Conservation (phyloP, 1,140 invertebrate genomes). For the Caenorhabditis briggsae region DNA sequence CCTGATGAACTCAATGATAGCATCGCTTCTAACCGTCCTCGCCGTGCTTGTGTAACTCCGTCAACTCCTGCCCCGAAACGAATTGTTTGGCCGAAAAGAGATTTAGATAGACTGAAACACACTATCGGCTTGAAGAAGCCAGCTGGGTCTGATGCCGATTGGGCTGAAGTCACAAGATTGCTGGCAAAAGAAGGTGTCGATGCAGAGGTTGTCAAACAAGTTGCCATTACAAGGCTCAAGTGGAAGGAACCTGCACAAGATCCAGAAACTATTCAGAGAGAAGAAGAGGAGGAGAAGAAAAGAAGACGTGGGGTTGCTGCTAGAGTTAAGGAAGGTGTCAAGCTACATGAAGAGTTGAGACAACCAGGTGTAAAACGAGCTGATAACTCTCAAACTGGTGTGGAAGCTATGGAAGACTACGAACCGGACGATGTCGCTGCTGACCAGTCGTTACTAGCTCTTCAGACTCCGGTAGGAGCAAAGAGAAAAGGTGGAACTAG, state of each 20-base stretch:
- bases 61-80: background rate
- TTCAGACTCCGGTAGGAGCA: background rate
- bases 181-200: constrained; percentile 19
- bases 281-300: constrained; percentile 11
- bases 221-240: constrained; percentile 6
- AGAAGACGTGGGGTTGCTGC: constrained; percentile 10
- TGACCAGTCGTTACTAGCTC: constrained; percentile 20
- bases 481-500: constrained; percentile 31
- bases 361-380: background rate
- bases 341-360: constrained; percentile 18
- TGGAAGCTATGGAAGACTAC: background rate
- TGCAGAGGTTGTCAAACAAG: background rate
- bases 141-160: background rate
- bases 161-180: constrained; percentile 1
- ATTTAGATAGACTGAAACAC: constrained; percentile 28
- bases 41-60: constrained; percentile 12
- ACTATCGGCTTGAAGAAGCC: constrained; percentile 4
- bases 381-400: background rate
- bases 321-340: constrained; percentile 16
- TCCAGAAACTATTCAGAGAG: background rate
- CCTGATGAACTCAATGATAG: constrained; percentile 29
- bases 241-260: constrained; percentile 6
- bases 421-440: constrained; percentile 37
- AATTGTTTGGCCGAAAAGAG: constrained; percentile 21
- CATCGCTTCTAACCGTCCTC: constrained; percentile 9